These are phyloP conservation scores for Gymnopithys bicolor DNA, from an alignment of 2,797 vertebrate genomes.

Conservation along the genomic window DNA sequence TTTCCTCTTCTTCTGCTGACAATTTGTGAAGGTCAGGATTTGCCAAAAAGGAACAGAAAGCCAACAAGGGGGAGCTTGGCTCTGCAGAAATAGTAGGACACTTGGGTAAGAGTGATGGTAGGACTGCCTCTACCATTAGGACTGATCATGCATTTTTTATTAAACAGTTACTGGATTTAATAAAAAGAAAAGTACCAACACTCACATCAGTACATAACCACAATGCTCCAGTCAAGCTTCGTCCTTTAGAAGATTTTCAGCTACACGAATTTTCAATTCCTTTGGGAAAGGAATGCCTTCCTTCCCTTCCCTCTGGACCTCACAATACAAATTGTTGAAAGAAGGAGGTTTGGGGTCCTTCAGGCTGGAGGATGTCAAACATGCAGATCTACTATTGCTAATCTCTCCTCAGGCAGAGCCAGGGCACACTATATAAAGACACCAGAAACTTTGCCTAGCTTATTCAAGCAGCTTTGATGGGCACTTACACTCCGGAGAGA, in stretches of 20 bases:
- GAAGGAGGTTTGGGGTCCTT: not conserved
- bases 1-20: not conserved
- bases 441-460: not conserved
- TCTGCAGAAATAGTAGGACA: not conserved
- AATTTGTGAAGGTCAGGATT: not conserved
- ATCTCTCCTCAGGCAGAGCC: not conserved
- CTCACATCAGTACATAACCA: not conserved
- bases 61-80: not conserved
- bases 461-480: not conserved
- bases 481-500: not conserved
- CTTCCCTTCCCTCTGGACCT: not conserved
- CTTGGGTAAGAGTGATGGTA: not conserved
- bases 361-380: not conserved
- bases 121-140: not conserved
- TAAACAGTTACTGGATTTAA: not conserved
- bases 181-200: not conserved
- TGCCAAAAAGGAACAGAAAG: not conserved
- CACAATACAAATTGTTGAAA: accelerated
- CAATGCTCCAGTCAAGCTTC: not conserved
- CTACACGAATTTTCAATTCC: not conserved
- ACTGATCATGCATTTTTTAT: not conserved
- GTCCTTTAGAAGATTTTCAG: not conserved
- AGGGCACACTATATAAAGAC: not conserved
- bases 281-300: not conserved
- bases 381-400: not conserved